Base-by-base conservation (phyloP, 2,888 invertebrate genomes). In the Drosophila pullipes region DNA sequence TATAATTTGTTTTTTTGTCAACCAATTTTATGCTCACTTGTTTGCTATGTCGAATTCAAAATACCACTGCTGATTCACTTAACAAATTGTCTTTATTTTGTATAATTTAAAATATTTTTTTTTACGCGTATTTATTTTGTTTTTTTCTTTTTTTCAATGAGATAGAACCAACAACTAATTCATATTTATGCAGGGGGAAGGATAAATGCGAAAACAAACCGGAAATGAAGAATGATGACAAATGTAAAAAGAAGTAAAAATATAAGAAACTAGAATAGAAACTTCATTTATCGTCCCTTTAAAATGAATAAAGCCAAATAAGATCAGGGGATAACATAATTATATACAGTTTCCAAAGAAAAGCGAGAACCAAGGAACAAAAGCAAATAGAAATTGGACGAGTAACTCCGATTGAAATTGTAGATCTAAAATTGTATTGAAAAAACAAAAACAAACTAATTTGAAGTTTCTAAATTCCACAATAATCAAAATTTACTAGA, bases 401-500 rank as follows among this genome's bases (percentile, higher is more conserved):
- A 41, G 41, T n/a, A 13, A 10, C 22, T 22, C 10, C 3, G 5
- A 31, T 41, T 3, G 6, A n/a, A 58, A 30, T 13, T 16, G 0
- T 39, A 18, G 5, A 39, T 11, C 11, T 11, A 39, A 61, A 4
- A 41, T 39, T 41, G 2, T 22, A 52, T 6, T 30, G 22, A 52
- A 11, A 39, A 39, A 31, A 13, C 11, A 35, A 4, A 16, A 47
- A 47, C 7, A 47, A 61, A 39, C 37, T 31, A 35, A 41, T 50
- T 57, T 57, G 7, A 16, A n/a, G n/a, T 62, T 53, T 41, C 18
- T 18, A 44, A 65, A 30, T 49, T 31, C 7, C 18, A 13, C 49
- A 52, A 59, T 54, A 35, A 67, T 54, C 55, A 53, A 63, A 69
- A 28, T 54, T 60, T 31, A 60, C 39, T 33, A 13, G 22, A 58